phyloP scores from a whole-genome alignment of 2,888 invertebrate genomes.

The Melieria picta region DNA sequence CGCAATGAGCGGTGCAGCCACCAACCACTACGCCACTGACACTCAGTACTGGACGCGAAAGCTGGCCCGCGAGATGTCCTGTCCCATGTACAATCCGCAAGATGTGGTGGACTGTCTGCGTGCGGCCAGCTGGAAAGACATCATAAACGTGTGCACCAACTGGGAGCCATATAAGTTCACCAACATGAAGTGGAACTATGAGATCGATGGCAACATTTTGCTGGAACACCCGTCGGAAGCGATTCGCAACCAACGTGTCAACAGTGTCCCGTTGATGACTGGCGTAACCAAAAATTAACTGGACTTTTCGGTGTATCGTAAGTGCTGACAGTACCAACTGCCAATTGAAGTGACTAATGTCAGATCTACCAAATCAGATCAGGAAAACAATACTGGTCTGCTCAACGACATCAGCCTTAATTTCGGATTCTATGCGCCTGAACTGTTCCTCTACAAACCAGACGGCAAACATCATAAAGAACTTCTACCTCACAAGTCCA shows the following conservation, averaged over 20 bases:
- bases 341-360: neutral
- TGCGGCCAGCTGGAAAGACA: slow-evolving; percentile 48
- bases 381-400: slow-evolving; percentile 46
- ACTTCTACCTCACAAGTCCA: slow-evolving; percentile 46
- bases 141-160: slow-evolving; percentile 46
- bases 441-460: slow-evolving; percentile 66
- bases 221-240: slow-evolving; percentile 68
- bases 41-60: slow-evolving; percentile 68
- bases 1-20: slow-evolving; percentile 73
- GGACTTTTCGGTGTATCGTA: slow-evolving; percentile 59
- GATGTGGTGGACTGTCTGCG: slow-evolving; percentile 71
- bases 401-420: slow-evolving; percentile 51
- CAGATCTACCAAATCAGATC: slow-evolving; percentile 40
- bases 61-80: slow-evolving; percentile 70
- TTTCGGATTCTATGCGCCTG: slow-evolving; percentile 56
- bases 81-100: slow-evolving; percentile 68
- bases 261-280: slow-evolving; percentile 72
- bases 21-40: slow-evolving; percentile 68
- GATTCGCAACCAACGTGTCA: slow-evolving; percentile 68
- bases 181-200: slow-evolving; percentile 62
- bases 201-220: slow-evolving; percentile 74
- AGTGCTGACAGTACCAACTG: slow-evolving; percentile 25
- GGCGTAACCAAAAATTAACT: slow-evolving; percentile 72
- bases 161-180: slow-evolving; percentile 53
- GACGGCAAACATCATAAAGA: slow-evolving; percentile 30